Percentiles rank a stretch among this genome's conserved stretches.
phyloP scores from a whole-genome alignment of 2,113 vertebrate species.

The Crotalus helleri region DNA sequence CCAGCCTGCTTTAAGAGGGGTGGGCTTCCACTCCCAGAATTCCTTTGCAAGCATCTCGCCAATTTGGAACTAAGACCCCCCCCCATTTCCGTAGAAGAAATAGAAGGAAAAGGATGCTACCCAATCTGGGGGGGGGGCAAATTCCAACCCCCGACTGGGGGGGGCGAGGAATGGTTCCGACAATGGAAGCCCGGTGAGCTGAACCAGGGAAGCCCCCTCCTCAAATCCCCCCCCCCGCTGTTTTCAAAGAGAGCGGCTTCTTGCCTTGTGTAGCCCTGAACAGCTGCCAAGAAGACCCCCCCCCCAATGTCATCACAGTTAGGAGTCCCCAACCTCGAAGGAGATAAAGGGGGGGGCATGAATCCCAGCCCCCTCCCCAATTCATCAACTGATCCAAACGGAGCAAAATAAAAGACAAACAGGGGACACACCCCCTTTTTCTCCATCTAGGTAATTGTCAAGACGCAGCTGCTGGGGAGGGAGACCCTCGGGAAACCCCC shows the following conservation, averaged over 20 bases:
- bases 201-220: no score
- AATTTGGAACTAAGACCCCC: not conserved
- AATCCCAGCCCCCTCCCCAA: not conserved
- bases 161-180: rapidly evolving
- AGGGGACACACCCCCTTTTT: not conserved
- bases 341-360: not conserved
- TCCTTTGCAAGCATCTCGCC: not conserved
- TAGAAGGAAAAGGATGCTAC: not conserved
- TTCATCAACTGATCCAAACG: not conserved
- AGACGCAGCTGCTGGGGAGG: not conserved
- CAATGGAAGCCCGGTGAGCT: no score
- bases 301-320: not conserved
- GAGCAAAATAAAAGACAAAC: not conserved
- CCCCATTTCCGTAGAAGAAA: not conserved
- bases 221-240: no score
- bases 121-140: not conserved
- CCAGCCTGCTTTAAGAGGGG: no score
- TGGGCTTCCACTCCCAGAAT: no score
- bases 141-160: no score
- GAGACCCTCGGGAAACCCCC: not conserved
- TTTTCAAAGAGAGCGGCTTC: no score
- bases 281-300: not conserved
- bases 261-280: not conserved
- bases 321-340: not conserved
- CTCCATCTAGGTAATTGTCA: not conserved